Evolutionary conservation across 2,888 invertebrate genomes (phyloP), one percentile per base, ranked within the genome.

Genomic region (Dryocosmus kuriphilus): DNA sequence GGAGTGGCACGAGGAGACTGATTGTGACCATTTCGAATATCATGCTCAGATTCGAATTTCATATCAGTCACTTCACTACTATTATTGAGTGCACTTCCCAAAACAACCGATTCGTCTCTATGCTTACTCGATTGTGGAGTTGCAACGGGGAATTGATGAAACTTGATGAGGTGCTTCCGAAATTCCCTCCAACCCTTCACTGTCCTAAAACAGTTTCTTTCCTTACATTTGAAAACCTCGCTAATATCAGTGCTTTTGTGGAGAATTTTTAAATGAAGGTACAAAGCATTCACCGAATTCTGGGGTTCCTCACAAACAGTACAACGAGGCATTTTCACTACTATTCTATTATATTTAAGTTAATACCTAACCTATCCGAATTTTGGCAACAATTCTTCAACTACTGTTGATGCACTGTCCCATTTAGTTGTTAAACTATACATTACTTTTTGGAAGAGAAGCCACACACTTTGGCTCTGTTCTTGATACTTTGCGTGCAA

Each of bases 281-380:
- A 6, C 4, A 71, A 46, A 51, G 30, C 8, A 71, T 71, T 24
- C 1, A 71, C 9, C 0, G 71, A 51, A 71, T 27, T 3, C 9
- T 46, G 41, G 1, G 19, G 24, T 32, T 22, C n/a, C 14, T 71
- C 30, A 55, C 71, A 51, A 38, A 71, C 11, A 19, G 19, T 24
- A 46, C 27, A 71, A 30, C 51, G 51, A 71, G 55, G 55, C 71
- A 71, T 71, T 51, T 71, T 71, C n/a, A 71, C 8, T 61, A 16
- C 32, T 62, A 62, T 62, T 62, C 5, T 24, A n/a, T 60, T 60
- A 24, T 24, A 19, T 61, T 4, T 1, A 16, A 61, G 7, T 61
- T 19, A 61, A 9, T 16, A 61, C 61, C 38, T 5, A 67, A 67
- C 0, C 6, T n/a, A 41, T 2, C 5, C 1, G 27, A 55, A 55